Evolutionary conservation across 2,113 vertebrate species (phyloP), one percentile per base, ranked within the genome.

Genomic region (Microtus ochrogaster): DNA sequence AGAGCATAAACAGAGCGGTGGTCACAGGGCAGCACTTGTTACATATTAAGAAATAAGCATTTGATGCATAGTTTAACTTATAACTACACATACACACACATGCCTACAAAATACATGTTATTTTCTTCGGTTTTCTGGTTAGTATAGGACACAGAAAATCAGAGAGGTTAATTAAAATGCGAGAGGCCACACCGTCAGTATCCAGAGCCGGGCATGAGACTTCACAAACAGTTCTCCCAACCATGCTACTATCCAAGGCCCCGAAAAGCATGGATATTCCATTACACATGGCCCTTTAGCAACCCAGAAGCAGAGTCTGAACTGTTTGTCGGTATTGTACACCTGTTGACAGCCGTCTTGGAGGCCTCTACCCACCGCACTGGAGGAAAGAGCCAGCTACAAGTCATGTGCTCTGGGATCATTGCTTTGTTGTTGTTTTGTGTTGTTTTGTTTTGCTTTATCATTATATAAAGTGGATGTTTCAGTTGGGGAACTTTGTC

Each of bases 271-370:
- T n/a, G 33, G 41, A 22, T 63, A 76, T 73, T 61, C 10, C 28
- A 55, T 41, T 65, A 74, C 49, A 61, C 13, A 3, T 8, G 92
- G 66, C 55, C 78, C 66, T 85, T 91, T 68, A 73, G 55, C 61
- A 63, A 44, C 47, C 47, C 7, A 30, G 49, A 30, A 68, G 28
- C 58, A 85, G 87, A 86, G 7, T 2, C 8, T 14, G 44, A 94
- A 5, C 13, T 55, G 63, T 5, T 30, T 41, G 77, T 94, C 21
- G 0, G 55, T 55, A 70, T 39, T 76, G 9, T 33, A 81, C 79
- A 94, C 92, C 94, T 97, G 82, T 83, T 90, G 90, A 36, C 74
- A 85, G 49, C 30, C 86, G 24, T 61, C 33, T 85, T 96, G 0
- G 12, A 78, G 14, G 6, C 10, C 39, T 91, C 63, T 17, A 33